Conservation (phyloP, 2,113 vertebrate species). For the Vimba vimba region DNA sequence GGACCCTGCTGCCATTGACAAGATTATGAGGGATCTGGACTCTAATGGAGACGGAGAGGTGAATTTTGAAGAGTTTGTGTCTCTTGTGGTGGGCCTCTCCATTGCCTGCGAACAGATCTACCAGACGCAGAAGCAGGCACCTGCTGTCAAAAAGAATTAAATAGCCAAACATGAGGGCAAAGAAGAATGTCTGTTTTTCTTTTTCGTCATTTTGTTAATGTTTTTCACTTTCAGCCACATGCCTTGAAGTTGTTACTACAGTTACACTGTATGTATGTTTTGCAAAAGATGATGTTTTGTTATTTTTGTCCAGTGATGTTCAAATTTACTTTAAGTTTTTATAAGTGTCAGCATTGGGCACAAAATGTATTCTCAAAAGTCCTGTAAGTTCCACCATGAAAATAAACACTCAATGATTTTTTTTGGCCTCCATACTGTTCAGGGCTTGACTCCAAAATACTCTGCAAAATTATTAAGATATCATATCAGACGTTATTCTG, state of each 20-base stretch:
- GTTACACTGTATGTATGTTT: not conserved
- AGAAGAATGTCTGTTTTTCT: not conserved
- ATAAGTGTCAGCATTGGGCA: not conserved
- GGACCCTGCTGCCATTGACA: conserved; percentile 77
- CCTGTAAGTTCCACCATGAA: not conserved
- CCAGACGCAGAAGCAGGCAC: conserved; percentile 23
- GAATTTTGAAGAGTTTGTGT: conserved; percentile 90
- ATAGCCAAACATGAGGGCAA: not conserved
- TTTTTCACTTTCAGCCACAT: conserved; percentile 1
- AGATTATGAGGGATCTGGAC: conserved; percentile 89
- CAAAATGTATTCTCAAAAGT: not conserved
- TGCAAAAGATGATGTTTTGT: not conserved
- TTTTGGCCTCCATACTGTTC: not conserved
- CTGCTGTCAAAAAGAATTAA: not conserved
- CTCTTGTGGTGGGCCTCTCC: conserved; percentile 84
- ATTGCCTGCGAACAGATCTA: conserved; percentile 87
- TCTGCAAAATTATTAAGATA: not conserved
- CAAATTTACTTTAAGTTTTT: not conserved
- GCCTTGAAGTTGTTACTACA: not conserved
- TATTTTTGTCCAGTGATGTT: not conserved
- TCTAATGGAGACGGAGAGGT: conserved; percentile 85
- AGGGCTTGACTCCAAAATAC: not conserved
- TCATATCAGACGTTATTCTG: not conserved
- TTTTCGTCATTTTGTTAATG: conserved; percentile 36
- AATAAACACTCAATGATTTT: not conserved